Base-by-base conservation (phyloP, 2,797 vertebrate genomes). In the Hypotaenidia okinawae region DNA sequence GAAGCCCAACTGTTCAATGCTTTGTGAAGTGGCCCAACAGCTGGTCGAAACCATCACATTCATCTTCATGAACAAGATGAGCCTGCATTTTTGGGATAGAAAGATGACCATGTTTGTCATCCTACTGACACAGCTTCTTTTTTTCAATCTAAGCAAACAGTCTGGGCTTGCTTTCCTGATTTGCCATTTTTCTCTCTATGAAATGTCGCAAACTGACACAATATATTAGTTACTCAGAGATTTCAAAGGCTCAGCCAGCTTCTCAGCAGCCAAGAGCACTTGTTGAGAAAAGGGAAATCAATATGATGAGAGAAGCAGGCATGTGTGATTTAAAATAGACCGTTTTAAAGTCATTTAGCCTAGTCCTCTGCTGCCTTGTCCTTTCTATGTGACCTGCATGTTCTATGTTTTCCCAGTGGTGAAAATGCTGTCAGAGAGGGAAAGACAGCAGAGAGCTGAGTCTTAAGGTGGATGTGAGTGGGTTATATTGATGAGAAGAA, bases 271-370 rank as follows among this genome's bases (percentile, higher is more conserved):
- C 75, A 75, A 75, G 67, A 90, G 89, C 45, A 67, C 72, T 94
- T 87, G 83, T 79, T 84, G 93, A 91, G 79, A 28, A 75, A 84
- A 82, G 54, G 63, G 63, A 90, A 70, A 92, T 84, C 91, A 41
- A 94, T 93, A 59, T 51, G 74, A 87, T 54, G 79, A 82, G 80
- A 75, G 72, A 41, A 62, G 75, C 49, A 58, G 62, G 59, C 58
- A 23, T 33, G 59, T 63, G 54, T 45, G 83, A 82, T 75, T 63
- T 78, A 23, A 75, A 82, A 59, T 28, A 62, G 58, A 41, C 52
- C 45, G 24, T 55, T 63, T 72, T 30, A 51, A 87, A 90, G 75
- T 22, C 70, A n/a, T 16, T 27, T 52, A 87, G 75, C 39, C 28
- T 9, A 11, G 22, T 39, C 62, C 62, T 66, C 70, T 43, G 21